A percentile compares a stretch with the other conserved stretches of the same genome.
Evolutionary conservation across 2,888 invertebrate genomes (phyloP).

Genomic region (Eudasyphora cyanicolor): DNA sequence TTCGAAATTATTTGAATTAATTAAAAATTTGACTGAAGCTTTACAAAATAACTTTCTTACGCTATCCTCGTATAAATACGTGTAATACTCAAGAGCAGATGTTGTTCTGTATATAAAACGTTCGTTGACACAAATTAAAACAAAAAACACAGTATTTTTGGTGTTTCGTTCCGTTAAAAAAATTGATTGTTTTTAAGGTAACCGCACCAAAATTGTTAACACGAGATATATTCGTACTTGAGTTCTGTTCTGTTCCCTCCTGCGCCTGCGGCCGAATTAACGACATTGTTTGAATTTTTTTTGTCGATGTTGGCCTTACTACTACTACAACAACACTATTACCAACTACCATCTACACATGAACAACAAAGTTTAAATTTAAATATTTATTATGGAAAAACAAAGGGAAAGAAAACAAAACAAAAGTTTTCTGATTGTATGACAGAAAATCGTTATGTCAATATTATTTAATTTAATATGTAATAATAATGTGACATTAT

Average conservation of each 20-base stretch:
- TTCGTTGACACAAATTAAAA: background rate
- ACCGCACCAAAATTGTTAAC: background rate
- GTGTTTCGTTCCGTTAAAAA: background rate
- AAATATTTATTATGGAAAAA: constrained; percentile 1
- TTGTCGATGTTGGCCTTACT: too few relatives aligned
- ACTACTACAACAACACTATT: too few relatives aligned
- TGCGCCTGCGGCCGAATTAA: background rate
- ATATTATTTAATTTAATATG: too few relatives aligned
- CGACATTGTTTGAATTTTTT: background rate
- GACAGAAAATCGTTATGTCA: background rate
- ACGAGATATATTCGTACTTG: background rate
- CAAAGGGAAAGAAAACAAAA: too few relatives aligned
- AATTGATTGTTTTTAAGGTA: background rate
- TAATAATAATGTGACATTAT: too few relatives aligned
- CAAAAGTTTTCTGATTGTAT: background rate
- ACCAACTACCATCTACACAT: too few relatives aligned
- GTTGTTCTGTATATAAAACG: background rate
- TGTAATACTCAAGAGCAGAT: background rate
- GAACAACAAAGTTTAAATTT: background rate
- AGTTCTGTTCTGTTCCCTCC: background rate
- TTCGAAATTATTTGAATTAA: too few relatives aligned
- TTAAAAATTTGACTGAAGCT: too few relatives aligned
- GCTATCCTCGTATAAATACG: background rate
- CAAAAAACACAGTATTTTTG: background rate
- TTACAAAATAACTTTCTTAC: background rate